Conservation (phyloP, 2,888 invertebrate genomes). For the Stictocephala bisonia region DNA sequence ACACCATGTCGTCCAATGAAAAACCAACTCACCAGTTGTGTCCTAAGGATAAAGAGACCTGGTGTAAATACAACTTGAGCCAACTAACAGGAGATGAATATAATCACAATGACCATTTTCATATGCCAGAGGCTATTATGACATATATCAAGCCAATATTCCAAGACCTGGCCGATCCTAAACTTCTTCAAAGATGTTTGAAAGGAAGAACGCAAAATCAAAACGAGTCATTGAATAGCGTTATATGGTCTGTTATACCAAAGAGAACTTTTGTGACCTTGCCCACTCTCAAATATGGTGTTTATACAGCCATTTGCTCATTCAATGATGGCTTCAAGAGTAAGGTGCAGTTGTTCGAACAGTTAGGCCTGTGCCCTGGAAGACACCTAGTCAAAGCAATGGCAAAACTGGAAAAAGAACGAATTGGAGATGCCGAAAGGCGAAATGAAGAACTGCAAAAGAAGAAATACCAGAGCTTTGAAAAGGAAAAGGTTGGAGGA, state of each 20-base stretch:
- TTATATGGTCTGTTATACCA: constrained; percentile 43
- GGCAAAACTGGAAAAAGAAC: neutral
- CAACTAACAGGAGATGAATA: neutral
- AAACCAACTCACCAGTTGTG: constrained; percentile 47
- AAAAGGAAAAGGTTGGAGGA: constrained; percentile 23
- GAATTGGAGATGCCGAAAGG: neutral
- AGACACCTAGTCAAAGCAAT: no score
- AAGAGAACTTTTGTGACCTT: constrained; percentile 44
- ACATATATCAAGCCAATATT: constrained; percentile 25
- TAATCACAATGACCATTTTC: neutral
- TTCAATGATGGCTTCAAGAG: constrained; percentile 38
- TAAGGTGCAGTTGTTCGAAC: constrained; percentile 4
- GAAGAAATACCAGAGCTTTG: constrained; percentile 8
- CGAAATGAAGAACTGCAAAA: neutral
- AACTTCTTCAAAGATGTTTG: constrained; percentile 13
- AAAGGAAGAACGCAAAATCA: constrained; percentile 22
- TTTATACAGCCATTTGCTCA: constrained; percentile 38
- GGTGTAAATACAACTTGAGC: constrained; percentile 41
- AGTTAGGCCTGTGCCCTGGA: neutral
- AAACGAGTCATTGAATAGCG: constrained; percentile 25
- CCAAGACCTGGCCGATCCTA: constrained; percentile 6
- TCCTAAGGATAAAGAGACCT: constrained; percentile 44
- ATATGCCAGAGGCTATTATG: constrained; percentile 9
- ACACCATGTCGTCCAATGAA: constrained; percentile 49
- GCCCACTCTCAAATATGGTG: constrained; percentile 37